phyloP scores from a whole-genome alignment of 2,113 vertebrate species.

The Lepus americanus region DNA sequence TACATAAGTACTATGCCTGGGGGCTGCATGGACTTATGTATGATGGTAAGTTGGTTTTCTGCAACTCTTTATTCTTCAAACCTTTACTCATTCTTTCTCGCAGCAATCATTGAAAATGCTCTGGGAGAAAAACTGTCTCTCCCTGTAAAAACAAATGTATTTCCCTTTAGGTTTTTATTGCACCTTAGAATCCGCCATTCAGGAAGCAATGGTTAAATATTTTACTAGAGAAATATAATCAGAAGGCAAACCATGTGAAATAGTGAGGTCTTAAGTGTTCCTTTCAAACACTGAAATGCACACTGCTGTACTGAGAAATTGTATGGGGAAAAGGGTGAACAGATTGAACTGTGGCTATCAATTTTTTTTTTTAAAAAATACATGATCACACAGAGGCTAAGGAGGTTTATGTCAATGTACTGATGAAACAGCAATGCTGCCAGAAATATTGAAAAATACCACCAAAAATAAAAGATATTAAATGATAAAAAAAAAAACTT shows the following conservation, averaged over 20 bases:
- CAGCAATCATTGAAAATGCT: slow-evolving; percentile 66
- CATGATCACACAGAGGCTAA: not conserved
- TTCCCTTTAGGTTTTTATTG: slow-evolving; percentile 56
- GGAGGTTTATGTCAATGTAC: not conserved
- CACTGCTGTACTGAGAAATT: not conserved
- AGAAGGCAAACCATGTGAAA: slow-evolving; percentile 53
- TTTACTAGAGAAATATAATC: slow-evolving; percentile 72
- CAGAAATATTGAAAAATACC: not conserved
- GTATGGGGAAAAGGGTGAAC: not conserved
- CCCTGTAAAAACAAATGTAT: slow-evolving; percentile 47
- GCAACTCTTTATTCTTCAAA: slow-evolving; percentile 65
- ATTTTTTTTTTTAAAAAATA: not conserved
- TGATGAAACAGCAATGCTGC: not conserved
- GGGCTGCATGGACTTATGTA: slow-evolving; percentile 42
- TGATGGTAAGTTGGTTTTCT: slow-evolving; percentile 53
- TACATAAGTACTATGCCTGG: slow-evolving; percentile 1
- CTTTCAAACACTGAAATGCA: slow-evolving; percentile 46
- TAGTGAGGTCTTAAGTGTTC: not conserved
- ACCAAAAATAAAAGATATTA: not conserved
- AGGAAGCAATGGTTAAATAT: slow-evolving; percentile 59
- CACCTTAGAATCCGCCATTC: slow-evolving; percentile 57
- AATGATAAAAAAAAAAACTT: not conserved
- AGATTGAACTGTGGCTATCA: not conserved
- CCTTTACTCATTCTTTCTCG: slow-evolving; percentile 71
- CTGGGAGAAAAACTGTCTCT: not conserved